These are phyloP conservation scores for Halictus quadricinctus DNA, from an alignment of 2,888 invertebrate species.

Conservation along the genomic window DNA sequence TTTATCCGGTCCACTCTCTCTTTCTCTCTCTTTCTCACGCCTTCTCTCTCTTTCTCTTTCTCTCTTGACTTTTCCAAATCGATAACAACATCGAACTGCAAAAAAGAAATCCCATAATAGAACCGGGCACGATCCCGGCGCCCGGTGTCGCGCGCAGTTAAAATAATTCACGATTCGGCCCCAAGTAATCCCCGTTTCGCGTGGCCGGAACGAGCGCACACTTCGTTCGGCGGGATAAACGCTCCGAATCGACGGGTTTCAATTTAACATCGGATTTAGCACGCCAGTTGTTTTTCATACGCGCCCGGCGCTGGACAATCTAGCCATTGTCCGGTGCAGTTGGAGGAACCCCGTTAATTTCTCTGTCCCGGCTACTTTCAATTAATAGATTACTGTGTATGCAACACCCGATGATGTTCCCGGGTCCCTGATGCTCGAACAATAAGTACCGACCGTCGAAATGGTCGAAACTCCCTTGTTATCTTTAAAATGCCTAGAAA, in stretches of 20 bases:
- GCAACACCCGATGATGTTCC: not conserved
- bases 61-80: conserved; percentile 16
- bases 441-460: not conserved
- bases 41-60: not conserved
- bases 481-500: not conserved
- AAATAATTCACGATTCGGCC: conserved; percentile 51
- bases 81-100: not conserved
- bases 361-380: not conserved
- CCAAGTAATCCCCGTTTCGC: conserved; percentile 44
- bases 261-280: conserved; percentile 50
- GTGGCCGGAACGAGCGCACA: conserved; percentile 16
- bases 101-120: conserved; percentile 40
- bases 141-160: conserved; percentile 14
- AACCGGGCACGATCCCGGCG: conserved; percentile 5
- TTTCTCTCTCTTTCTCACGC: not conserved
- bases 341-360: conserved; percentile 14
- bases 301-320: not conserved
- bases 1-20: not conserved
- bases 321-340: not conserved
- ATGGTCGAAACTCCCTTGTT: not conserved
- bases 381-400: not conserved
- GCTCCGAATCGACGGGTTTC: conserved; percentile 47
- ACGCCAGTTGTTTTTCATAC: conserved; percentile 37
- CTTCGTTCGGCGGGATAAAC: conserved; percentile 41
- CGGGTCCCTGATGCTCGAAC: not conserved